Percentiles rank a stretch among this genome's conserved stretches.
phyloP scores from a whole-genome alignment of 1,140 invertebrate genomes.

The Pantala flavescens region DNA sequence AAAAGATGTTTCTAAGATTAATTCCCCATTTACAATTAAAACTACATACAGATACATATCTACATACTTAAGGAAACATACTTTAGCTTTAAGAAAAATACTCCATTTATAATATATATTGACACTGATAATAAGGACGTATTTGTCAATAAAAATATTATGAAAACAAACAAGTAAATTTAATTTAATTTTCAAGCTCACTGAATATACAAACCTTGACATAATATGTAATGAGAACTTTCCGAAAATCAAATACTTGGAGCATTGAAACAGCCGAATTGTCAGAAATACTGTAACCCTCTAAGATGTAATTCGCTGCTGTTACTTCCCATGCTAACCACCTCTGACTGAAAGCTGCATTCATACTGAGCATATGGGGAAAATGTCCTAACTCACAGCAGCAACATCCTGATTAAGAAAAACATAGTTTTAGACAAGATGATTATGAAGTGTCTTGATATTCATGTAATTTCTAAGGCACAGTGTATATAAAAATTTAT shows the following conservation, averaged over 20 bases:
- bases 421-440: background rate
- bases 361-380: conserved; percentile 79
- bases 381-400: conserved; percentile 89
- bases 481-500: too few relatives aligned
- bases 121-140: too few relatives aligned
- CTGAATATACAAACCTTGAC: conserved; percentile 61
- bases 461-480: background rate
- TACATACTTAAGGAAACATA: too few relatives aligned
- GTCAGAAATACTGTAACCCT: conserved; percentile 96
- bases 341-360: conserved; percentile 92
- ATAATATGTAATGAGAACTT: conserved; percentile 94
- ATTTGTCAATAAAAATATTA: too few relatives aligned
- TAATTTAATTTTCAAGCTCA: too few relatives aligned
- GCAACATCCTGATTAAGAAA: conserved; percentile 57
- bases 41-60: too few relatives aligned
- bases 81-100: too few relatives aligned
- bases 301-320: conserved; percentile 88
- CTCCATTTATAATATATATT: too few relatives aligned
- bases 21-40: too few relatives aligned
- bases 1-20: too few relatives aligned
- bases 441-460: background rate
- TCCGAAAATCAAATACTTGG: conserved; percentile 93
- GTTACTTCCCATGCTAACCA: conserved; percentile 98
- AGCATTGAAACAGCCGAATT: conserved; percentile 94
- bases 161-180: too few relatives aligned